Evolutionary conservation across 2,888 invertebrate species (phyloP), one percentile per base, ranked within the genome.

Genomic region (Hydroisotoma schaefferi): DNA sequence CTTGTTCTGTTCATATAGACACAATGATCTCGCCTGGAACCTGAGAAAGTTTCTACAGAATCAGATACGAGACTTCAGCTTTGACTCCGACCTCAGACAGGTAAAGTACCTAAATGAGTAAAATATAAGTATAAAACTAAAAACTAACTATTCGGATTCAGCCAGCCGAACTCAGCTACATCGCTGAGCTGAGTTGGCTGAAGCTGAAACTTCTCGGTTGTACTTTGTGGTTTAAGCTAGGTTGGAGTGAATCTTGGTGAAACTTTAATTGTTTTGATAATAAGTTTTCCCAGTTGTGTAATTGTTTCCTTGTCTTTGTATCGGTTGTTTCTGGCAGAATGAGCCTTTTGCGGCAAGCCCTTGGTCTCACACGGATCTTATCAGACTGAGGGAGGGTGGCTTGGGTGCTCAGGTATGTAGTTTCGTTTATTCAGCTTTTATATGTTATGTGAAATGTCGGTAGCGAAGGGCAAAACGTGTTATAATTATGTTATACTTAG

Each of bases 401-500:
- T 71, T 79, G 1, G 78, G 76, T 29, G 78, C 77, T 26, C 78
- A 78, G 70, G 73, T n/a, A n/a, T n/a, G n/a, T n/a, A n/a, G n/a
- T n/a, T n/a, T n/a, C n/a, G n/a, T n/a, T n/a, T n/a, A n/a, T n/a
- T n/a, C n/a, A n/a, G n/a, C n/a, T n/a, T n/a, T n/a, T n/a, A n/a
- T n/a, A n/a, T n/a, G n/a, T n/a, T n/a, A n/a, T n/a, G n/a, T n/a
- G n/a, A n/a, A n/a, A n/a, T n/a, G n/a, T n/a, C n/a, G n/a, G n/a
- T n/a, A n/a, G n/a, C n/a, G n/a, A n/a, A n/a, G n/a, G n/a, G n/a
- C n/a, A n/a, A n/a, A n/a, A n/a, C n/a, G n/a, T n/a, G n/a, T n/a
- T n/a, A n/a, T n/a, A n/a, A n/a, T n/a, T n/a, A n/a, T n/a, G n/a
- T n/a, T n/a, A n/a, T n/a, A n/a, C n/a, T n/a, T n/a, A n/a, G n/a